A percentile compares a stretch with the other conserved stretches of the same genome.
These are phyloP conservation scores for Prunella himalayana DNA, from an alignment of 2,113 vertebrate species.

Conservation along the genomic window DNA sequence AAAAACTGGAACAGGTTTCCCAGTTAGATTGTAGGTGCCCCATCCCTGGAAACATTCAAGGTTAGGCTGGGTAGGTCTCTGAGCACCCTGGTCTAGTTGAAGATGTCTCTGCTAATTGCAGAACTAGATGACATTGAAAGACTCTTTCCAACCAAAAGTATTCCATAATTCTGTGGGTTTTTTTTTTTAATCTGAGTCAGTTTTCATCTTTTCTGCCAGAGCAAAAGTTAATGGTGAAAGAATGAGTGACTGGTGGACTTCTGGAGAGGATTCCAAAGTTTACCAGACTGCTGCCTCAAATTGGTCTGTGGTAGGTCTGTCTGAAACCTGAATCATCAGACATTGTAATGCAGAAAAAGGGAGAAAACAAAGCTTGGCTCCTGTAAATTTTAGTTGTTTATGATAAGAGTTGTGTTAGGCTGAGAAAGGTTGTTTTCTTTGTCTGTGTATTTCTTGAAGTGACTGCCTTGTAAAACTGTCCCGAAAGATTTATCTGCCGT, in stretches of 20 bases:
- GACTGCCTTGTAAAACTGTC: not conserved
- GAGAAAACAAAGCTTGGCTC: not conserved
- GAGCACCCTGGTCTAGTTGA: not conserved
- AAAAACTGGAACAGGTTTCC: not conserved
- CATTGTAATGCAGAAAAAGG: not conserved
- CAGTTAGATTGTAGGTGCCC: not conserved
- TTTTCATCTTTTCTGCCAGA: not conserved
- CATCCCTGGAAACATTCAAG: not conserved
- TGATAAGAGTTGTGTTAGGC: not conserved
- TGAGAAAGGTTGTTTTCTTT: not conserved
- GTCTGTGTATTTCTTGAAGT: not conserved
- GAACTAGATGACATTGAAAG: not conserved
- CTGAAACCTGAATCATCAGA: not conserved
- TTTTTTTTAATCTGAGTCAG: not conserved
- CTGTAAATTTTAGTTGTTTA: not conserved
- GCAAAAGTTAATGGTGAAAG: not conserved
- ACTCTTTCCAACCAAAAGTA: not conserved
- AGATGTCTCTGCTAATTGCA: not conserved
- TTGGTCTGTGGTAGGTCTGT: not conserved
- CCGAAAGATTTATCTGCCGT: not conserved
- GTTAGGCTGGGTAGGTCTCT: not conserved
- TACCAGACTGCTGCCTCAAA: not conserved
- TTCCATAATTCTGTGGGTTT: not conserved
- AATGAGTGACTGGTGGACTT: not conserved
- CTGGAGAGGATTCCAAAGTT: not conserved